Evolutionary conservation across 2,797 vertebrate genomes (phyloP).

Genomic region (Sebastes minor): DNA sequence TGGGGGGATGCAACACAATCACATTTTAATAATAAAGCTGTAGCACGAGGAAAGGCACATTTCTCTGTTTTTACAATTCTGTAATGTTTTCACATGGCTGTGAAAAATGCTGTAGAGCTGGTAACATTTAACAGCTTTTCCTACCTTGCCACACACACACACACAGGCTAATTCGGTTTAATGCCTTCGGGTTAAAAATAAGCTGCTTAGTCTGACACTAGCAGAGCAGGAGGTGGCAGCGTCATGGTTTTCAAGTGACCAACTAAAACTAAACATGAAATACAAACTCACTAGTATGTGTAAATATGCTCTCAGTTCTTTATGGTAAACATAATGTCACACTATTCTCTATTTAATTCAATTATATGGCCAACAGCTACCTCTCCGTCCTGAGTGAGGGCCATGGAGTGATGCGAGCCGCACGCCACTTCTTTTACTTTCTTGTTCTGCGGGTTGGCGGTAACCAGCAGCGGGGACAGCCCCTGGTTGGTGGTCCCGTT

Average conservation of each 20-base stretch:
- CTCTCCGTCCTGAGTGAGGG: slow-evolving; percentile 90
- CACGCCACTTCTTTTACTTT: slow-evolving; percentile 91
- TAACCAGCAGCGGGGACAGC: slow-evolving; percentile 86
- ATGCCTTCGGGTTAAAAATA: slow-evolving; percentile 26
- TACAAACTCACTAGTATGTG: background rate
- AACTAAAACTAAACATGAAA: background rate
- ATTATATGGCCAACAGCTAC: slow-evolving; percentile 70
- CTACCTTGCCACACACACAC: background rate
- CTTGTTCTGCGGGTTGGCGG: slow-evolving; percentile 88
- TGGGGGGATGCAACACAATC: too few species aligned
- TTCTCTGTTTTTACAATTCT: background rate
- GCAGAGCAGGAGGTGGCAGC: background rate
- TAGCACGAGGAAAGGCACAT: background rate
- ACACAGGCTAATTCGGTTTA: slow-evolving; percentile 23
- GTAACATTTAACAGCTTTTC: background rate
- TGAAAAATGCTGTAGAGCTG: background rate
- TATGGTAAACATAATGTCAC: background rate
- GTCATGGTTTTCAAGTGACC: background rate
- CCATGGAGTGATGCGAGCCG: slow-evolving; percentile 95
- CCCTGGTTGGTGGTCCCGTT: slow-evolving; percentile 91
- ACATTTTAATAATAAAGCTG: background rate
- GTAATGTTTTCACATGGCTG: background rate
- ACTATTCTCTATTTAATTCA: background rate
- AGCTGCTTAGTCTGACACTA: slow-evolving; percentile 34
- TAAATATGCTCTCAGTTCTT: background rate